These are phyloP conservation scores for Diarsia rubi DNA, from an alignment of 2,888 invertebrate species.

Conservation along the genomic window DNA sequence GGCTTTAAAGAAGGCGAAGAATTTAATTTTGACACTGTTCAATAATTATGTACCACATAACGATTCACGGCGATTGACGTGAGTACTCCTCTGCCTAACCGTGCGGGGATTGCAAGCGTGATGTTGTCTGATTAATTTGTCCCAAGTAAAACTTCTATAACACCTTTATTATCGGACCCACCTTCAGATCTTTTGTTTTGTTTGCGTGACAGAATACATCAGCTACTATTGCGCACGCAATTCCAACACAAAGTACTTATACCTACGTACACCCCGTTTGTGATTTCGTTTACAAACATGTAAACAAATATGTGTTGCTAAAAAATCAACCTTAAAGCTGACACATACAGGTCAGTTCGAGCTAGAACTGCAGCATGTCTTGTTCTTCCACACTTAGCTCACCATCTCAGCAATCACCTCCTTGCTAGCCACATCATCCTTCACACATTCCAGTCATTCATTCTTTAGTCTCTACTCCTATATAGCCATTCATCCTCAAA, in stretches of 20 bases:
- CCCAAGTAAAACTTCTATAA: slow-evolving; percentile 8
- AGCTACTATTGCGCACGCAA: slow-evolving; percentile 16
- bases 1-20: too few relatives aligned
- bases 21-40: too few relatives aligned
- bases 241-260: neutral
- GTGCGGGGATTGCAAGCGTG: neutral
- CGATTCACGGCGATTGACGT: too few relatives aligned
- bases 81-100: neutral
- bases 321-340: neutral
- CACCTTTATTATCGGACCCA: neutral
- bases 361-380: neutral
- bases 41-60: too few relatives aligned
- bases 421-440: neutral
- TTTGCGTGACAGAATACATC: slow-evolving; percentile 9
- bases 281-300: neutral
- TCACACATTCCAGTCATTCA: neutral
- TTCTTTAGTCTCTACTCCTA: neutral
- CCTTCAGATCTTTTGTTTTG: neutral
- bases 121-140: neutral
- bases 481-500: neutral
- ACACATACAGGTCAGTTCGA: neutral
- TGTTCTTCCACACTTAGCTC: neutral
- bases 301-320: neutral
- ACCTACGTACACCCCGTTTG: neutral
- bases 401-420: neutral